These are phyloP conservation scores for Lysandra bellargus DNA, from an alignment of 2,888 invertebrate genomes.

Conservation along the genomic window DNA sequence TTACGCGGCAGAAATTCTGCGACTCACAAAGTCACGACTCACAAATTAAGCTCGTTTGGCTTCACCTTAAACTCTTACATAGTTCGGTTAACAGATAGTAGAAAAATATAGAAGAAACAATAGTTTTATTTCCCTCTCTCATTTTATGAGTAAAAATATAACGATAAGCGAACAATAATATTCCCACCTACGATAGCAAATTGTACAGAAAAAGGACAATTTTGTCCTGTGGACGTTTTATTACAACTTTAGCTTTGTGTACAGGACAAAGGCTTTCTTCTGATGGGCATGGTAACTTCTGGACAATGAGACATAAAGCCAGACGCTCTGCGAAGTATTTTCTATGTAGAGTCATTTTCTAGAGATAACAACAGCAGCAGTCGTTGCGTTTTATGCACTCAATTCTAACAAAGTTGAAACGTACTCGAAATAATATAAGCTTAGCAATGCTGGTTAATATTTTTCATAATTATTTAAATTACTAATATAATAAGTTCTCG, in stretches of 20 bases:
- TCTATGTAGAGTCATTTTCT: constrained; percentile 38
- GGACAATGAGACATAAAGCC: constrained; percentile 71
- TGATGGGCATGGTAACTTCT: constrained; percentile 60
- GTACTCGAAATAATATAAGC: too few relatives aligned
- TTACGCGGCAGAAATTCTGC: too few relatives aligned
- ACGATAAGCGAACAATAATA: not conserved
- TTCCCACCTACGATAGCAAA: not conserved
- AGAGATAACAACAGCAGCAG: not conserved
- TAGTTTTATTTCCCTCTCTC: not conserved
- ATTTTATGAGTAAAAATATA: not conserved
- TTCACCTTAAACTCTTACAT: too few relatives aligned
- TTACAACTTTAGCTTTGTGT: constrained; percentile 52
- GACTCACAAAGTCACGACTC: too few relatives aligned
- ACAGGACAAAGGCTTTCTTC: constrained; percentile 49
- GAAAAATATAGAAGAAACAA: not conserved
- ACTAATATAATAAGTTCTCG: too few relatives aligned
- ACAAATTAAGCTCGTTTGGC: too few relatives aligned
- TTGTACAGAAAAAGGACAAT: not conserved
- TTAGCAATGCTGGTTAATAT: too few relatives aligned
- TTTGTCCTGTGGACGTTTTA: constrained; percentile 38
- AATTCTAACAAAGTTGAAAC: not conserved
- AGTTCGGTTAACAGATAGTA: too few relatives aligned
- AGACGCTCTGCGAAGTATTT: constrained; percentile 62
- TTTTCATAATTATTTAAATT: too few relatives aligned
- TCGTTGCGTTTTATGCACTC: not conserved